Conservation (phyloP, 2,888 invertebrate genomes). For the Orthosia cruda region DNA sequence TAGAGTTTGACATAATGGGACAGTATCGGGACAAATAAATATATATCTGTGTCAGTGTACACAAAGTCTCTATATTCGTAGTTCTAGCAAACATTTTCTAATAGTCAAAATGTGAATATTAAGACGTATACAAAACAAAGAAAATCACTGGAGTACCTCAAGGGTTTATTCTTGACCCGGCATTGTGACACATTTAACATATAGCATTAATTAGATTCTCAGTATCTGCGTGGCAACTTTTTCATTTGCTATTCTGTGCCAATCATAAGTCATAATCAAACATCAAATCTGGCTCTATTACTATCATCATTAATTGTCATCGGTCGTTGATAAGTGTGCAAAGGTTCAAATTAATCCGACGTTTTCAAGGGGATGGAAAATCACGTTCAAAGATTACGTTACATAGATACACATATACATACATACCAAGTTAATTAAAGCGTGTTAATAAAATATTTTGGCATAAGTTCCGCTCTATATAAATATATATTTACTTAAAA, state of each 20-base stretch:
- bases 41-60: not conserved
- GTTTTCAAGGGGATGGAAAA: too few relatives aligned
- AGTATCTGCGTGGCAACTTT: not conserved
- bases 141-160: not conserved
- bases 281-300: too few relatives aligned
- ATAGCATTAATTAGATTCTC: not conserved
- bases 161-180: constrained; percentile 10
- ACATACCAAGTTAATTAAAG: too few relatives aligned
- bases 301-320: too few relatives aligned
- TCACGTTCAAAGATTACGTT: too few relatives aligned
- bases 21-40: not conserved
- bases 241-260: not conserved
- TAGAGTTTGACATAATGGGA: not conserved
- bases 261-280: too few relatives aligned
- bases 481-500: too few relatives aligned
- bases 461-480: too few relatives aligned
- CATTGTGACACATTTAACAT: not conserved
- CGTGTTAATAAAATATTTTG: too few relatives aligned
- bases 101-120: not conserved
- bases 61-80: not conserved
- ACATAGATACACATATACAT: too few relatives aligned
- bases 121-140: not conserved
- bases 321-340: too few relatives aligned
- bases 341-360: too few relatives aligned
- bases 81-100: not conserved